Conservation (phyloP, 2,888 invertebrate genomes). For the Rhagonycha fulva region DNA sequence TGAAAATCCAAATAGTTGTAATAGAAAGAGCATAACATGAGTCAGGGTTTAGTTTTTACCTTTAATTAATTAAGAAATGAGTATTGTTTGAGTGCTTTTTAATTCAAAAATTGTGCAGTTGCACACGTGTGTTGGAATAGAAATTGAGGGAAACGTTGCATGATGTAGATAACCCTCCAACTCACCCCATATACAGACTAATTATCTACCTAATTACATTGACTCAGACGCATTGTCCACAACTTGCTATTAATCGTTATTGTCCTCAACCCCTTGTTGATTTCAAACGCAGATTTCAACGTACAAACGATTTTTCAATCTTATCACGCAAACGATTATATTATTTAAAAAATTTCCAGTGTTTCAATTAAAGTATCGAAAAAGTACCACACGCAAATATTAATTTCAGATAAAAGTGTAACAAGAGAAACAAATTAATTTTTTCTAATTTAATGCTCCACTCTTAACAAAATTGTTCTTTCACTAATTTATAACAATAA, state of each 20-base stretch:
- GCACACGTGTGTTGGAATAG: constrained; percentile 27
- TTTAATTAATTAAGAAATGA: not conserved
- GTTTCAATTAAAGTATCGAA: not conserved
- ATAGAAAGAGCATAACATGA: not conserved
- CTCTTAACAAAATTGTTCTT: not conserved
- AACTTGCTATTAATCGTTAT: constrained; percentile 39
- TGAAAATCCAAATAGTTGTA: not conserved
- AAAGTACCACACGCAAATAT: not conserved
- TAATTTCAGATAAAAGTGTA: constrained; percentile 5
- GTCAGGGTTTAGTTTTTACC: not conserved
- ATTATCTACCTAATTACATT: constrained; percentile 43
- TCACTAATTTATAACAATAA: not conserved
- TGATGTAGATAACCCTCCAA: constrained; percentile 33
- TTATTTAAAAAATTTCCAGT: not conserved
- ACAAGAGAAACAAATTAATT: constrained; percentile 6
- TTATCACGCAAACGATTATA: constrained; percentile 14
- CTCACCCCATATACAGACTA: constrained; percentile 28
- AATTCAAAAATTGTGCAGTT: constrained; percentile 12
- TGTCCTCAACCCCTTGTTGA: constrained; percentile 27
- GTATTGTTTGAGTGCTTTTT: constrained; percentile 2
- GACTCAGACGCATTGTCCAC: constrained; percentile 39
- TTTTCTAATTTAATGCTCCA: not conserved
- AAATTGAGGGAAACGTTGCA: constrained; percentile 19
- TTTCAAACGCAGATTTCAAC: constrained; percentile 25
- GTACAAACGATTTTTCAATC: constrained; percentile 6